Evolutionary conservation across 2,888 invertebrate genomes (phyloP).

Genomic region (Coenonympha arcania): DNA sequence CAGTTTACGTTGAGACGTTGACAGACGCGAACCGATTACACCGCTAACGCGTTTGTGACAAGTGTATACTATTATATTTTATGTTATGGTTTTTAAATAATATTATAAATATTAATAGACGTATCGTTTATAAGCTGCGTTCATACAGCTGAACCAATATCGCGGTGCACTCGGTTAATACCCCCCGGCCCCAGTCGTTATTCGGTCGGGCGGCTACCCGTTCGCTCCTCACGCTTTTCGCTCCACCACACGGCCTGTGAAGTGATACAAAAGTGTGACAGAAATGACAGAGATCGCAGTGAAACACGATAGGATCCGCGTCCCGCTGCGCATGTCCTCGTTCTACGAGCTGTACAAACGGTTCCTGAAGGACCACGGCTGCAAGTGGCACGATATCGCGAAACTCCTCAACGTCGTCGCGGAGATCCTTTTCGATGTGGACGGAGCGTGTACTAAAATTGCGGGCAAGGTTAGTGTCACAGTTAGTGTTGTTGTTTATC

Average conservation of each 20-base stretch:
- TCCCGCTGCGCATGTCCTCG: constrained; percentile 53
- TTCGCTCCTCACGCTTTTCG: constrained; percentile 45
- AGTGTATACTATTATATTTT: neutral
- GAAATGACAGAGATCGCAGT: constrained; percentile 57
- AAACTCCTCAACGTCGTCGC: constrained; percentile 61
- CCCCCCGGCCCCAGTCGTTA: constrained; percentile 48
- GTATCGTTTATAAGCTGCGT: constrained; percentile 7
- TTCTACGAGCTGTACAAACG: constrained; percentile 65
- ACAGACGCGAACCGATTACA: constrained; percentile 31
- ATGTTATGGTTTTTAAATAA: neutral
- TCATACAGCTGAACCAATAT: constrained; percentile 16
- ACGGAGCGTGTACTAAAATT: constrained; percentile 58
- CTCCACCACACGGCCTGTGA: constrained; percentile 29
- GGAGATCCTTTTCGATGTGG: constrained; percentile 66
- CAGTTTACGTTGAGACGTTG: constrained; percentile 47
- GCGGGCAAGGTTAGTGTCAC: constrained; percentile 63
- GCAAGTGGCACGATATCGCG: constrained; percentile 68
- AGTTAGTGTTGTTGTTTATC: constrained; percentile 16
- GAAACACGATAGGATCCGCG: constrained; percentile 46
- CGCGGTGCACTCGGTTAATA: constrained; percentile 16
- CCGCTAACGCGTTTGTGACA: neutral
- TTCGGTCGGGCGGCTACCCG: constrained; percentile 53
- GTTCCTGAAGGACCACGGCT: constrained; percentile 67
- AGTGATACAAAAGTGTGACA: constrained; percentile 34
- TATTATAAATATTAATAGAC: neutral